These are phyloP conservation scores for Halichoeres trimaculatus DNA, from an alignment of 2,113 vertebrate species.

Conservation along the genomic window DNA sequence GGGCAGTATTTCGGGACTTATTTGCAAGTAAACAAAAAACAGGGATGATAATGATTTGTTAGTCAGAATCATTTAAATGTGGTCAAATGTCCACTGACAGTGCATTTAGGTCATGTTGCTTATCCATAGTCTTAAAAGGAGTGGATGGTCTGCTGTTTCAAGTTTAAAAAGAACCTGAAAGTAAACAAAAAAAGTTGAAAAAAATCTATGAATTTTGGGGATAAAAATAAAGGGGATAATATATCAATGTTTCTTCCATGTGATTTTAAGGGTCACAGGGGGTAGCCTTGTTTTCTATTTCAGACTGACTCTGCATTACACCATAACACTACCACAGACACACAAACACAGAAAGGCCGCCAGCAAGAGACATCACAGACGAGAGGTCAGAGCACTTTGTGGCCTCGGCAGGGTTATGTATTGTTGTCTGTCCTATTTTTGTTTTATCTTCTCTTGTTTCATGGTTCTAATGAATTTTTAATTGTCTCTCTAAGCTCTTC, in stretches of 20 bases:
- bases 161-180: neutral
- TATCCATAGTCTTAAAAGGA: neutral
- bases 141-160: neutral
- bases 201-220: neutral
- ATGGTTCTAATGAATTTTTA: conserved; percentile 75
- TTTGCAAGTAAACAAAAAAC: conserved; percentile 73
- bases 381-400: conserved; percentile 59
- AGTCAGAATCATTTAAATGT: conserved; percentile 76
- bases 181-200: neutral
- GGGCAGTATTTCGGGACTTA: conserved; percentile 18
- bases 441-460: conserved; percentile 55
- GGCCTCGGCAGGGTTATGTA: conserved; percentile 66
- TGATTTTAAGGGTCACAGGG: conserved; percentile 14
- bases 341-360: conserved; percentile 39
- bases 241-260: neutral
- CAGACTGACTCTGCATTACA: conserved; percentile 23
- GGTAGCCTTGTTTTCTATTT: conserved; percentile 21
- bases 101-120: neutral
- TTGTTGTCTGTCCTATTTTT: conserved; percentile 62
- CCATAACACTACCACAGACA: conserved; percentile 23
- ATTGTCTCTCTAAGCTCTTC: conserved; percentile 77
- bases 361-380: conserved; percentile 50
- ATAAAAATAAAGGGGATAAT: neutral
- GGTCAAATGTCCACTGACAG: conserved; percentile 34
- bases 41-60: conserved; percentile 62